Conservation (phyloP, 2,797 vertebrate species). For the Schizothorax lantsangensis region DNA sequence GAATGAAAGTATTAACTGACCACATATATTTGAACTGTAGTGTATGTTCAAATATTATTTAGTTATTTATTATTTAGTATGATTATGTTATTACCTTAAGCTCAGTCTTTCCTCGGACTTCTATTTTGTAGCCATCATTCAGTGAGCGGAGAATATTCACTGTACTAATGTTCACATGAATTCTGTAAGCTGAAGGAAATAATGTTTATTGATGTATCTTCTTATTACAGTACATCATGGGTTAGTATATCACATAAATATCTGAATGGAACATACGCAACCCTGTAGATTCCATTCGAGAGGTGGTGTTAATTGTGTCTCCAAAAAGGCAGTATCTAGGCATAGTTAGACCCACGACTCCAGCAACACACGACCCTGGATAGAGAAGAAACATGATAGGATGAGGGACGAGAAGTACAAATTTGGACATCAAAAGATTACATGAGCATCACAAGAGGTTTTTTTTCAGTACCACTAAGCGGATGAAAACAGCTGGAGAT, state of each 20-base stretch:
- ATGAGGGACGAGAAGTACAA: neutral
- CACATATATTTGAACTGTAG: neutral
- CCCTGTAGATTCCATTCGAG: conserved; percentile 88
- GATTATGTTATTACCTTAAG: conserved; percentile 75
- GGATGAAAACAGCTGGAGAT: neutral
- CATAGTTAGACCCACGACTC: conserved; percentile 87
- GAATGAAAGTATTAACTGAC: neutral
- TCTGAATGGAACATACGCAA: conserved; percentile 76
- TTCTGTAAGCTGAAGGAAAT: conserved; percentile 81
- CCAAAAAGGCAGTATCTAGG: conserved; percentile 89
- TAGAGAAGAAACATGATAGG: conserved; percentile 27
- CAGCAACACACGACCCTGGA: conserved; percentile 83
- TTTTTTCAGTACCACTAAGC: neutral
- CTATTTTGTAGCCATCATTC: conserved; percentile 83
- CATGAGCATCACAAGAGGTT: neutral
- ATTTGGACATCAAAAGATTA: neutral
- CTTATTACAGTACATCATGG: neutral
- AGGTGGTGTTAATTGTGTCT: conserved; percentile 88
- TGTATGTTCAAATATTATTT: neutral
- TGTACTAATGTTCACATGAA: conserved; percentile 83
- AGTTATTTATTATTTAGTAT: neutral
- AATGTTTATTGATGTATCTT: neutral
- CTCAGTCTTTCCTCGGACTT: conserved; percentile 82
- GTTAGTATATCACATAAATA: neutral
- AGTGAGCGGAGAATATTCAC: conserved; percentile 82